phyloP scores from a whole-genome alignment of 30 jellyfish, hydroid and myxozoan species.

The Mastigias papua region DNA sequence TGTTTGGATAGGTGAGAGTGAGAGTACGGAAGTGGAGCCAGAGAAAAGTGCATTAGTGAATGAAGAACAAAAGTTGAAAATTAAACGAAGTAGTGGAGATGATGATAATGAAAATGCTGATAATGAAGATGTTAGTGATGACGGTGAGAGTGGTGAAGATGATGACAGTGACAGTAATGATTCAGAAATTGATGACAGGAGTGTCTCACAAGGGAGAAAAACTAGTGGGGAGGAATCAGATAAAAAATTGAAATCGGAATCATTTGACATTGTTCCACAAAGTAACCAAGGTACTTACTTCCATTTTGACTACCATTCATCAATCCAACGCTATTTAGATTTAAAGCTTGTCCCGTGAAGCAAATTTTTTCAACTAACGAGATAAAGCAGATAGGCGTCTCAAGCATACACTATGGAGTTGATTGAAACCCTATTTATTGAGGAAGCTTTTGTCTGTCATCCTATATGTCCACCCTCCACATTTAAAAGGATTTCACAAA shows the following conservation, averaged over 20 bases:
- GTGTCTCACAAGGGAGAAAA: conserved; percentile 88
- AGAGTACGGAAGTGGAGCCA: no score
- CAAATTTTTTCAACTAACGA: no score
- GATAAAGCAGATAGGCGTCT: no score
- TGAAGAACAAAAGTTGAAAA: background rate
- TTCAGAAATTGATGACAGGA: conserved; percentile 94
- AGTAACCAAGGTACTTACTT: conserved; percentile 36
- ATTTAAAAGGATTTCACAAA: no score
- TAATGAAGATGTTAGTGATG: conserved; percentile 47
- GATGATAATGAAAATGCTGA: conserved; percentile 8
- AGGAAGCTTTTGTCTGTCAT: no score
- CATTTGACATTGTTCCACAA: conserved; percentile 94
- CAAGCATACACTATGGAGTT: no score
- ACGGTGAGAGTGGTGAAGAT: conserved; percentile 74
- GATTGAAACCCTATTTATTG: no score
- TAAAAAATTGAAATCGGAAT: conserved; percentile 54
- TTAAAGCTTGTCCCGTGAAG: no score
- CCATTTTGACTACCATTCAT: background rate
- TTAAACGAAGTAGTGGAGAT: no score
- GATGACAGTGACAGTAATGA: conserved; percentile 74
- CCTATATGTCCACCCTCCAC: no score
- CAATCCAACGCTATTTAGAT: no score
- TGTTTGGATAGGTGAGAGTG: background rate
- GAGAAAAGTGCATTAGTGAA: background rate
- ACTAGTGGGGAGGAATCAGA: conserved; percentile 34